phyloP scores from a whole-genome alignment of 2,113 vertebrate species.

The Petromus typicus region DNA sequence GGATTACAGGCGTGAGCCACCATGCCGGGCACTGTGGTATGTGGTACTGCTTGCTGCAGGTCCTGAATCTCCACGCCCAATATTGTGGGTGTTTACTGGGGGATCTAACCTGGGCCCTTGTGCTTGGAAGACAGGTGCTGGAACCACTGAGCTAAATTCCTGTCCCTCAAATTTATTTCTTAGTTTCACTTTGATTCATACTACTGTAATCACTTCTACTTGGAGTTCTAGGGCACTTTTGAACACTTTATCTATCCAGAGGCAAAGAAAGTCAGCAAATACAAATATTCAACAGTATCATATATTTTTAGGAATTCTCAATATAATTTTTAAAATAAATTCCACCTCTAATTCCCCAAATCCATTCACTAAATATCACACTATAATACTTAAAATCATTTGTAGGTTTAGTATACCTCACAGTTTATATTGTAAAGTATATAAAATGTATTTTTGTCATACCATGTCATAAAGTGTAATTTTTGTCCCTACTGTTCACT shows the following conservation, averaged over 20 bases:
- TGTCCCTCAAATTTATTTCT: not conserved
- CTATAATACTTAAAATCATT: too few species aligned
- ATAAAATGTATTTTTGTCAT: too few species aligned
- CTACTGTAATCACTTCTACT: not conserved
- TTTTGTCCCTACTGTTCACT: fast-evolving
- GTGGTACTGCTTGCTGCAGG: too few species aligned
- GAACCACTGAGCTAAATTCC: too few species aligned
- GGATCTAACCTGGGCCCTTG: too few species aligned
- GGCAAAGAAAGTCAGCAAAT: not conserved
- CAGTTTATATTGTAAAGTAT: too few species aligned
- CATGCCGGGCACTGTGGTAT: too few species aligned
- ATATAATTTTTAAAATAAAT: not conserved
- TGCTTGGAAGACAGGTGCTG: too few species aligned
- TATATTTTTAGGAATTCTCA: not conserved
- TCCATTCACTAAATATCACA: not conserved
- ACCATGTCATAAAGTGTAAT: not conserved
- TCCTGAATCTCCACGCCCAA: too few species aligned
- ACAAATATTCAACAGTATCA: not conserved
- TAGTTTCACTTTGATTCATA: not conserved
- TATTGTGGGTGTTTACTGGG: too few species aligned
- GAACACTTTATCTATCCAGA: not conserved
- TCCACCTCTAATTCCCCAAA: not conserved
- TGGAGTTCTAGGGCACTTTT: not conserved
- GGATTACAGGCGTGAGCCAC: too few species aligned
- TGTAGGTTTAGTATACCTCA: too few species aligned